These are phyloP conservation scores for Drosophila simulans DNA, from an alignment of 1,140 invertebrate genomes.

Conservation along the genomic window DNA sequence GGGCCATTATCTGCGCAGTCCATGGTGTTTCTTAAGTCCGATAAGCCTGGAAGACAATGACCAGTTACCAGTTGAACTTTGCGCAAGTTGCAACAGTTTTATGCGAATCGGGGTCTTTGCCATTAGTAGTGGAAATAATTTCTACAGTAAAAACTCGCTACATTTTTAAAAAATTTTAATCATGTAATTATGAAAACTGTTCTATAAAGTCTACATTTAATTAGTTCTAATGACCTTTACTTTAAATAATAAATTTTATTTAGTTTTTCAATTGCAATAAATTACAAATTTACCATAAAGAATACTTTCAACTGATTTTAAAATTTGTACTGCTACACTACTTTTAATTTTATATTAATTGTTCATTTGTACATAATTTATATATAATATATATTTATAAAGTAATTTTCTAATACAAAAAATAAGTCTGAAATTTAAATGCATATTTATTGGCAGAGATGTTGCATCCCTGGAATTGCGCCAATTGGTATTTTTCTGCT, in stretches of 20 bases:
- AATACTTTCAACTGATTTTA: no score
- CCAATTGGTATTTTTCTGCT: not conserved
- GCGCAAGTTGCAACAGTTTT: constrained; percentile 35
- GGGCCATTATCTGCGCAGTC: constrained; percentile 1
- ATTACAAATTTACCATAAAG: no score
- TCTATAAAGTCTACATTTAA: not conserved
- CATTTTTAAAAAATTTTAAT: not conserved
- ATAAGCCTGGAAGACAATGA: constrained; percentile 61
- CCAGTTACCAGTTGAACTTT: constrained; percentile 44
- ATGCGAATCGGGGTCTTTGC: constrained; percentile 13
- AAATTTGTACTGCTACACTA: no score
- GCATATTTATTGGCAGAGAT: not conserved
- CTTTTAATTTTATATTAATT: no score
- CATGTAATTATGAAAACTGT: no score
- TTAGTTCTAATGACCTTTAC: not conserved
- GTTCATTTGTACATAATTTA: no score
- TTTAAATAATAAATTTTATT: no score
- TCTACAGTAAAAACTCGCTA: not conserved
- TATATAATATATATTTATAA: no score
- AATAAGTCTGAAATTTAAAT: not conserved
- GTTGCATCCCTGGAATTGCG: constrained; percentile 2
- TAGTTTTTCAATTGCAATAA: no score
- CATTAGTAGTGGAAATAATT: not conserved
- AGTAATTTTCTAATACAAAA: no score
- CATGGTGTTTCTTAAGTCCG: constrained; percentile 14